Evolutionary conservation across 2,797 vertebrate species (phyloP), one percentile per base, ranked within the genome.

Genomic region (Lepilemur ruficaudatus): DNA sequence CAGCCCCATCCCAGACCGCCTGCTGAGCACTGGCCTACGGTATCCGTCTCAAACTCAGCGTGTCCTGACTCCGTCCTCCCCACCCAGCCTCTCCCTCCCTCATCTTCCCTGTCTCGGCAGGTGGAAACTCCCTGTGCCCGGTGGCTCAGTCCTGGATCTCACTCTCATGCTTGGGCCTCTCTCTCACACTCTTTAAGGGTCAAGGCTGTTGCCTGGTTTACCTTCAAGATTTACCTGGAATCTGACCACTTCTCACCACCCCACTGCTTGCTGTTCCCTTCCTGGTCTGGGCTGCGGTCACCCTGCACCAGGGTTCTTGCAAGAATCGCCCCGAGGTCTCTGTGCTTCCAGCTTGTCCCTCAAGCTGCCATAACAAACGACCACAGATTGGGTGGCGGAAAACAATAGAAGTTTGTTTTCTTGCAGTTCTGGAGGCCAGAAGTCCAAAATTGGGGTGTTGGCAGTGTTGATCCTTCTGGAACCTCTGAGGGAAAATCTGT

Each of bases 261-360:
- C 32, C 14, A 3, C 63, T 65, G 63, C 14, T n/a, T 61, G 12
- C 28, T 30, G 11, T 61, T 14, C 59, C 59, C 18, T 2, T 9
- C 61, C 35, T 23, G 20, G 63, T 18, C 30, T 76, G 46, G 22
- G 41, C 65, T 1, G 4, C 43, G 25, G 23, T 65, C 13, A 17
- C 7, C 22, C 25, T 1, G 25, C 2, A 2, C 32, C 25, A 59
- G 28, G 28, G 9, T 5, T 55, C 17, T 2, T 2, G 48, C 30
- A 20, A 18, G 32, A 25, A 25, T 25, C 11, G 8, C 32, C 32
- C 7, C 5, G 5, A 2, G 22, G 43, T 50, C 81, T n/a, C 46
- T 13, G 2, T 17, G 43, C 43, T 25, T 25, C 75, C 32, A 14
- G 15, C 75, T 35, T n/a, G 32, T 23, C 32, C 32, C 30, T n/a